Evolutionary conservation across 2,797 vertebrate species (phyloP), one percentile per base, ranked within the genome.

Genomic region (Acrocephalus scirpaceus): DNA sequence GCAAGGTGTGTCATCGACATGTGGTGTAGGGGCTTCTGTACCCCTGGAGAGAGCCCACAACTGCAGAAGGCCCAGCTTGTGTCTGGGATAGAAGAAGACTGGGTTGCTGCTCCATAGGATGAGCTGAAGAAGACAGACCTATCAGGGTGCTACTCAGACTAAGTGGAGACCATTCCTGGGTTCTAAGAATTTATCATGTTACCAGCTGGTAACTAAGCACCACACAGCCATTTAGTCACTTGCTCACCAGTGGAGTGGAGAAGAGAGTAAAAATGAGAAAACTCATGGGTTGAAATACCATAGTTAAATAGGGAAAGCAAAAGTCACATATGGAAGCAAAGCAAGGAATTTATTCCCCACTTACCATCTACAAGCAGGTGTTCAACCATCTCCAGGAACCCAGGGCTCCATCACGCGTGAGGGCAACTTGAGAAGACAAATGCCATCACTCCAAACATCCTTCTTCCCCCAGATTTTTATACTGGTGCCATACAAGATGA

Each of bases 21-120:
- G 18, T 19, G 27, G 5, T 0, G 0, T 5, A 47, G 50, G 23
- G 2, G 2, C 8, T 83, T 60, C 32, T 47, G 27, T 1, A 27
- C 1, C 23, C 15, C 11, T 23, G 38, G 5, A 16, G 47, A 50
- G 34, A 54, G 25, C 23, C 16, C 13, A 38, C 1, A 2, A 7
- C 29, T 38, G 18, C 40, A 64, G 15, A n/a, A 80, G 7, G 3
- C 5, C 4, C 38, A 44, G 10, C 7, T 38, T 61, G 21, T n/a
- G 23, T 57, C 42, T 10, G 13, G 5, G 16, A 7, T 4, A 54
- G 53, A 8, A 80, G 36, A 7, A 50, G 15, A 8, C 4, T 7
- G 8, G 4, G 5, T 15, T 75, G 30, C 11, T 34, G 13, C 12
- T 92, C 14, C 20, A 1, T 9, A 13, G 25, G 25, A n/a, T 50